Conservation (phyloP, 2,797 vertebrate species). For the Mus caroli region DNA sequence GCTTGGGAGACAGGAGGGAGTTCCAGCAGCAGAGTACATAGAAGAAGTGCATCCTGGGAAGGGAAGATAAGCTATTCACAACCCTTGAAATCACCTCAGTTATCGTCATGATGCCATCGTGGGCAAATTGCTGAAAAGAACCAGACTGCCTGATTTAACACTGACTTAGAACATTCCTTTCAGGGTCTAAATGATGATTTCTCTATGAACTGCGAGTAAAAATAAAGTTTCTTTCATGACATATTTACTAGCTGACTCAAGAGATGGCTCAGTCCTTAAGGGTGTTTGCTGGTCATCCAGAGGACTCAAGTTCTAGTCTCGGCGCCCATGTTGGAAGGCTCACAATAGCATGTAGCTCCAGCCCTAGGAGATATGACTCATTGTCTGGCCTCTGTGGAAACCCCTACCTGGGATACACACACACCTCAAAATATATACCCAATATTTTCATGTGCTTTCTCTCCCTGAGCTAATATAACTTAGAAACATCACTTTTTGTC, state of each 20-base stretch:
- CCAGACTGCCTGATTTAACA: not conserved
- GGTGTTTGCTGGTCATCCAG: not conserved
- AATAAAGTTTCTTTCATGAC: not conserved
- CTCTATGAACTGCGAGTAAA: not conserved
- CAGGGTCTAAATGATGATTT: not conserved
- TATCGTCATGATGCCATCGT: not conserved
- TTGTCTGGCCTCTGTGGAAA: not conserved
- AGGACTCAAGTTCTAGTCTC: not conserved
- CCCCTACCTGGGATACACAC: not conserved
- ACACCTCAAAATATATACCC: not conserved
- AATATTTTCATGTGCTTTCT: not conserved
- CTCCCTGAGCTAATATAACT: not conserved
- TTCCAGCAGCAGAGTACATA: not conserved
- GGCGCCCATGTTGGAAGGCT: not conserved
- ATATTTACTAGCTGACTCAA: not conserved
- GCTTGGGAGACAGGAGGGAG: not conserved
- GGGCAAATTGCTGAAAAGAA: not conserved
- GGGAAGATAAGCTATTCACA: not conserved
- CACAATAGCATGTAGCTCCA: not conserved
- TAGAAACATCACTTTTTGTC: not conserved
- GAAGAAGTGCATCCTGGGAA: not conserved
- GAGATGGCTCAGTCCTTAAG: not conserved
- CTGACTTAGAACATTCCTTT: not conserved
- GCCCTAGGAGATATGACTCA: not conserved
- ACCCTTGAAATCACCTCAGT: not conserved